These are phyloP conservation scores for Phalera bucephala DNA, from an alignment of 2,888 invertebrate genomes.

Conservation along the genomic window DNA sequence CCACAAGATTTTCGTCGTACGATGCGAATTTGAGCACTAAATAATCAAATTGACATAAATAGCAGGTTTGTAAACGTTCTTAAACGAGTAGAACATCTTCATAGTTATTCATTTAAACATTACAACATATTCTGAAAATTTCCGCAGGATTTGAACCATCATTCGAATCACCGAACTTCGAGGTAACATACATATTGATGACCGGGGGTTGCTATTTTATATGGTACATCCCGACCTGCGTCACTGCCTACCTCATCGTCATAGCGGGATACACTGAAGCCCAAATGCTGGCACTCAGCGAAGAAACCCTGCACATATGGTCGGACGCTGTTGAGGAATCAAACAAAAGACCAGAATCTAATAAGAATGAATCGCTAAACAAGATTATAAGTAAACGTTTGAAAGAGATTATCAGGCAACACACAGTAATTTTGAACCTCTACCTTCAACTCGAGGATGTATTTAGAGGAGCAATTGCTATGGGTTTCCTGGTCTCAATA, in stretches of 20 bases:
- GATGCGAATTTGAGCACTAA: no score
- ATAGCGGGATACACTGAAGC: conserved; percentile 21
- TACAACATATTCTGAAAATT: no score
- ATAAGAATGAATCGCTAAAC: conserved; percentile 1
- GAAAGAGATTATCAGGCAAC: conserved; percentile 6
- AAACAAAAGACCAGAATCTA: not conserved
- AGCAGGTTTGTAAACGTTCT: no score
- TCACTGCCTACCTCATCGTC: conserved; percentile 12
- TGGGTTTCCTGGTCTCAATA: conserved; percentile 40
- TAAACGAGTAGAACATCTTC: no score
- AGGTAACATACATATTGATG: conserved; percentile 24
- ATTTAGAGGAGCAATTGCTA: conserved; percentile 39
- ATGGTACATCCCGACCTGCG: conserved; percentile 15
- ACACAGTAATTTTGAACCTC: conserved; percentile 6
- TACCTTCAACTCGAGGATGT: conserved; percentile 15
- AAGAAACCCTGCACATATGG: conserved; percentile 25
- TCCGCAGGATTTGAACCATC: conserved; percentile 25
- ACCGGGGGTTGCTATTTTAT: conserved; percentile 11
- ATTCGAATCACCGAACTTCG: conserved; percentile 21
- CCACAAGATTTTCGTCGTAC: no score
- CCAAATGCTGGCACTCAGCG: conserved; percentile 12
- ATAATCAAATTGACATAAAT: no score
- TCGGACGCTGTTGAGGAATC: conserved; percentile 19
- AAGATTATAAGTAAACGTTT: conserved; percentile 5
- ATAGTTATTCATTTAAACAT: no score